Conservation (phyloP, 30 jellyfish, hydroid and myxozoan genomes). For the Cassiopea xamachana region DNA sequence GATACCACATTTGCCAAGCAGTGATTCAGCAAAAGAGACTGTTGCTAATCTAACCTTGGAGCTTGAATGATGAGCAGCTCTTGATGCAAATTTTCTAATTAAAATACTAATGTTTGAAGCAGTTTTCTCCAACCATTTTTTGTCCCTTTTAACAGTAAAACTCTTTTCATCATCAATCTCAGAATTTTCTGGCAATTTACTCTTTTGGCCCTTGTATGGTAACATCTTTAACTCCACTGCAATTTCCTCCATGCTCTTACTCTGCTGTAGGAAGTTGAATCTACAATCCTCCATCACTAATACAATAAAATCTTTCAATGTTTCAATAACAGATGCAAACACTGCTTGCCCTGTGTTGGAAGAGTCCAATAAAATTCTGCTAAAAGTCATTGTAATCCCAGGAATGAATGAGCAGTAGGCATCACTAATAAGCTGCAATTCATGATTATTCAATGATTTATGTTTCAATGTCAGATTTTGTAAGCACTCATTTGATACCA, state of each 20-base stretch:
- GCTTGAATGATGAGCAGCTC: slow-evolving; percentile 57
- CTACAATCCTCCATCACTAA: slow-evolving; percentile 59
- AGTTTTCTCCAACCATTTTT: slow-evolving; percentile 75
- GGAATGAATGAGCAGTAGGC: slow-evolving; percentile 78
- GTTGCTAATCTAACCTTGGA: slow-evolving; percentile 61
- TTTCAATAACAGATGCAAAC: slow-evolving; percentile 22
- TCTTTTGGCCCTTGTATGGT: neutral
- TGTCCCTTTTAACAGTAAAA: slow-evolving; percentile 30
- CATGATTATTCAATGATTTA: neutral
- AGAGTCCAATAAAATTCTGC: slow-evolving; percentile 38
- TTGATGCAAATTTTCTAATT: slow-evolving; percentile 61
- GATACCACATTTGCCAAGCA: slow-evolving; percentile 38
- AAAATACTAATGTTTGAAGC: slow-evolving; percentile 47
- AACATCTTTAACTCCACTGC: slow-evolving; percentile 1
- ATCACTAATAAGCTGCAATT: slow-evolving; percentile 49
- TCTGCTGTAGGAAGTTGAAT: slow-evolving; percentile 14
- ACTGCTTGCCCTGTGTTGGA: slow-evolving; percentile 62
- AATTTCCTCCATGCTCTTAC: neutral
- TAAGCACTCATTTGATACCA: slow-evolving; percentile 50
- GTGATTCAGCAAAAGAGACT: slow-evolving; percentile 34
- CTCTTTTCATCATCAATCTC: neutral
- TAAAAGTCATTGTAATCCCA: slow-evolving; percentile 69
- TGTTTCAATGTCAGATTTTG: slow-evolving; percentile 32
- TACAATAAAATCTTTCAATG: slow-evolving; percentile 35
- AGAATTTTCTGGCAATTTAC: neutral